phyloP scores from a whole-genome alignment of 1,140 invertebrate species.

The Solen grandis region DNA sequence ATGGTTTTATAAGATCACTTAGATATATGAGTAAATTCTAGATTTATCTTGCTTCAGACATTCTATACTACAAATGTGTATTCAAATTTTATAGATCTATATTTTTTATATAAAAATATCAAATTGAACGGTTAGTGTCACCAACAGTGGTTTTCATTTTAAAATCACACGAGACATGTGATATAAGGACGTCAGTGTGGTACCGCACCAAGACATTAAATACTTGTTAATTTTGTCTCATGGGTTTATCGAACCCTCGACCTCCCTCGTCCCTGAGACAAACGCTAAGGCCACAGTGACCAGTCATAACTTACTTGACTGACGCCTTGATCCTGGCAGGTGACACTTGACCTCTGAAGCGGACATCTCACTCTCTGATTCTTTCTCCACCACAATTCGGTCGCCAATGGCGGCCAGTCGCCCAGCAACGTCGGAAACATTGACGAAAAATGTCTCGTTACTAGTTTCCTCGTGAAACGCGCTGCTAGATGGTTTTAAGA shows the following conservation, averaged over 20 bases:
- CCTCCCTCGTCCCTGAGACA: too few relatives aligned
- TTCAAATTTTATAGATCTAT: too few relatives aligned
- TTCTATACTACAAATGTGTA: too few relatives aligned
- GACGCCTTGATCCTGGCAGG: background rate
- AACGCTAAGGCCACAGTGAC: too few relatives aligned
- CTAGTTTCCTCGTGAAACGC: background rate
- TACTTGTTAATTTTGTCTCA: background rate
- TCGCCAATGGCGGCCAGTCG: conserved; percentile 43
- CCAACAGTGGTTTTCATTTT: background rate
- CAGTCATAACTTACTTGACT: conserved; percentile 3
- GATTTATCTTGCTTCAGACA: too few relatives aligned
- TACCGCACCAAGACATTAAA: background rate
- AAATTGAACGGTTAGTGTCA: background rate
- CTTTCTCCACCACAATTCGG: conserved; percentile 1
- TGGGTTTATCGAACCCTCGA: too few relatives aligned
- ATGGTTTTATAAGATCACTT: too few relatives aligned
- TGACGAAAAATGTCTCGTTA: background rate
- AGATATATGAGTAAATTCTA: too few relatives aligned
- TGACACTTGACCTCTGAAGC: conserved; percentile 4
- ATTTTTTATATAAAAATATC: too few relatives aligned
- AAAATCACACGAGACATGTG: background rate
- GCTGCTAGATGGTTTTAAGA: background rate
- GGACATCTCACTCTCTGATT: conserved; percentile 28
- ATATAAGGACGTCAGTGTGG: background rate
- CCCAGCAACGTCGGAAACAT: conserved; percentile 19